Evolutionary conservation across 2,113 vertebrate species (phyloP), one percentile per base, ranked within the genome.

Genomic region (Thomomys bottae): DNA sequence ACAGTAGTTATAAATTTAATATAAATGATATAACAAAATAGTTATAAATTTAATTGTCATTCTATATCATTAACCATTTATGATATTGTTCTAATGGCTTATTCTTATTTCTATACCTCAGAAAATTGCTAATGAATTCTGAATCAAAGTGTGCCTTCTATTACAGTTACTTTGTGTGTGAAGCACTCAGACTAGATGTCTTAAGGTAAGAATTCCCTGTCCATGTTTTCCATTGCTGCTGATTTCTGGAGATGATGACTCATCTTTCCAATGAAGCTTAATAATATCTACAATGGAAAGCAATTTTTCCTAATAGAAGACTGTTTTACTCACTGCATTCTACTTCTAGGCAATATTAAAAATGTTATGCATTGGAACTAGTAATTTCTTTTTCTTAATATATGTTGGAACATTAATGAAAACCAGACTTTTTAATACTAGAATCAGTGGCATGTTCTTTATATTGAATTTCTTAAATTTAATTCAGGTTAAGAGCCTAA

Each of bases 351-450:
- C 38, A 63, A 87, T 84, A 82, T 85, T 85, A 92, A 91, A 89
- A 94, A 59, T 70, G 8, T 73, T 93, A 81, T 61, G 84, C 14
- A 85, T 18, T 87, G 92, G 20, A 82, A 79, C 8, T 34, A 91
- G 84, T 70, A 84, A 66, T 59, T 84, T 92, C 3, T 12, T 2
- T 88, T 87, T 6, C 34, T 89, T 68, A 64, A 3, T 72, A 63
- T 75, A 80, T 75, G 11, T 73, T 86, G 14, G 40, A 76, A 89
- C 83, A 61, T 79, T 82, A 93, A 86, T 57, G 12, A 70, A 79
- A 59, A 78, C 4, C n/a, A 84, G 21, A 49, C 61, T 87, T 85
- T 73, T n/a, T 34, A 92, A 64, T 34, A 59, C 24, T 68, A 4
- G 24, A 91, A 54, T 73, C 21, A 68, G 45, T 49, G 32, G 38